Base-by-base conservation (phyloP, 2,113 vertebrate species). In the Otolemur garnettii region DNA sequence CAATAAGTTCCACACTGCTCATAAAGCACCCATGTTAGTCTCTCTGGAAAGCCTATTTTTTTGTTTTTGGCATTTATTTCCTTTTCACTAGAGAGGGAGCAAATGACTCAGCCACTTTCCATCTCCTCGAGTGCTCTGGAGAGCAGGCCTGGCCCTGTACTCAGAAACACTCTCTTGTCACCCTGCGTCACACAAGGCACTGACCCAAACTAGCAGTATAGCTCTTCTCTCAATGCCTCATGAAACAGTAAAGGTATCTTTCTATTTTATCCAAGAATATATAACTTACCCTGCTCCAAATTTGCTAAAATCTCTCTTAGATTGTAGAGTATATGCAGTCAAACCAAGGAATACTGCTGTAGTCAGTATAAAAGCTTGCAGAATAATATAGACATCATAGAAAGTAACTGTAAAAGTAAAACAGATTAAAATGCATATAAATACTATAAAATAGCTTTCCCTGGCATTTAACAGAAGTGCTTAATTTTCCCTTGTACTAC, bases 241-340 rank as follows among this genome's bases (percentile, higher is more conserved):
- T 60, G 33, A 53, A 77, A 74, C 64, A 78, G 28, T 72, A 93
- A 79, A 91, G 30, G 42, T 28, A 81, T 68, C 24, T 69, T 24
- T 77, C 15, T 68, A 89, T 59, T 64, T 79, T 26, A 97, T 62
- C 30, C 30, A 74, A 24, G 59, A 95, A 69, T 42, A 68, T 35
- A 19, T n/a, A 97, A 98, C 98, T 96, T 98, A 99, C 99, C 99
- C 98, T 66, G 99, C 99, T 98, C 99, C 99, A 96, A 99, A 97
- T 98, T 98, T 99, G 98, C 99, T 99, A 98, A 99, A 99, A 97
- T 99, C 99, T 97, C 98, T 99, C 98, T 99, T 99, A 75, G 99
- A 99, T 97, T 99, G 99, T 91, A 99, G 99, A 59, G 99, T 99
- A 97, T 99, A 99, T 7, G 97, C 95, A 55, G 99, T 99, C 94